Percentiles rank a stretch among this genome's conserved stretches.
phyloP scores from a whole-genome alignment of 2,113 vertebrate genomes.

The Cynocephalus volans region DNA sequence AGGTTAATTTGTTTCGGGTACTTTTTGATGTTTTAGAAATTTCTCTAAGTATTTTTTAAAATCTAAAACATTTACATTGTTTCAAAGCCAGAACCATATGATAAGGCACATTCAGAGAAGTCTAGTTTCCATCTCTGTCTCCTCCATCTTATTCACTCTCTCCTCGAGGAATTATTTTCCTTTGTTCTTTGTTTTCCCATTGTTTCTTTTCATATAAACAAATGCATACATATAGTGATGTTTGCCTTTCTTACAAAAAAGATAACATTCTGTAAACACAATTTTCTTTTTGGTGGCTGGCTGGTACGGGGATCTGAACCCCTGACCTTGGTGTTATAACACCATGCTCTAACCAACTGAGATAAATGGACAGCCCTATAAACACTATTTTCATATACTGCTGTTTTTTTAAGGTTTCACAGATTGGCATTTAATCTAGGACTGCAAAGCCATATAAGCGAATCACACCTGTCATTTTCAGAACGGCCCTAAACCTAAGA shows the following conservation, averaged over 20 bases:
- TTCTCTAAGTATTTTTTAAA: background rate
- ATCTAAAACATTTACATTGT: background rate
- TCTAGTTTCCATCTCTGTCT: background rate
- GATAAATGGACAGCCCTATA: background rate
- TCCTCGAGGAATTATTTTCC: background rate
- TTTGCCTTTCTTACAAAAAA: background rate
- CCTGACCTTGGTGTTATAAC: too few relatives aligned
- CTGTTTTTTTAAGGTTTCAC: constrained; percentile 6
- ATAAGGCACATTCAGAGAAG: background rate
- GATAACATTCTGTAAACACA: background rate
- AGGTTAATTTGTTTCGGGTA: background rate
- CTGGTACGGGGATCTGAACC: too few relatives aligned
- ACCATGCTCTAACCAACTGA: too few relatives aligned
- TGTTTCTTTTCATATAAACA: constrained; percentile 23
- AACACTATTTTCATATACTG: background rate
- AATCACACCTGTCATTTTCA: background rate
- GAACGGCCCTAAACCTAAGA: background rate
- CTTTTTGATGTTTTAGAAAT: background rate
- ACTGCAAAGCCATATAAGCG: background rate
- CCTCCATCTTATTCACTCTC: background rate
- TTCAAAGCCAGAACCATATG: background rate
- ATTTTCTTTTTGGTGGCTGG: background rate
- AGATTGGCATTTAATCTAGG: constrained; percentile 17
- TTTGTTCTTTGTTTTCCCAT: background rate
- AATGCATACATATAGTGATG: background rate